A percentile compares a stretch with the other conserved stretches of the same genome.
Evolutionary conservation across 2,888 invertebrate genomes (phyloP).

Genomic region (Cryptocheilus praepositus): DNA sequence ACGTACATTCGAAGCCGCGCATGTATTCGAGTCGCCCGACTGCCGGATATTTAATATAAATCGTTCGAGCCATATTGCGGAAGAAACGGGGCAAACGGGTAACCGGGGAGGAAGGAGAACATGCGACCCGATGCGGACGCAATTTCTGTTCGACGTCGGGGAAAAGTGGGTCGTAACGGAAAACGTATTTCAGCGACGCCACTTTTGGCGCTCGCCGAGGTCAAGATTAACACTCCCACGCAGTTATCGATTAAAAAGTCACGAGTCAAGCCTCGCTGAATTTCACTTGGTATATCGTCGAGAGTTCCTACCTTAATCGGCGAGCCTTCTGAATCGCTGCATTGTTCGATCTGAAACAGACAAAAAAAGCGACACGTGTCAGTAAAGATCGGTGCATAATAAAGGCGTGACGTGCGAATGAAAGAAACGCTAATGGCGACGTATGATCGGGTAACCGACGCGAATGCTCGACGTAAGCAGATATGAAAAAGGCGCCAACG

Average conservation of each 20-base stretch:
- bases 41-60: slow-evolving; percentile 49
- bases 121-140: slow-evolving; percentile 1
- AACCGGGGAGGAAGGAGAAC: background rate
- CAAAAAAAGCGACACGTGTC: background rate
- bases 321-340: slow-evolving; percentile 44
- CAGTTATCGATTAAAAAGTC: slow-evolving; percentile 10
- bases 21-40: slow-evolving; percentile 21
- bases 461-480: too few relatives aligned
- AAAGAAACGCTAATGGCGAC: too few relatives aligned
- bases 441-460: too few relatives aligned
- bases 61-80: slow-evolving; percentile 16
- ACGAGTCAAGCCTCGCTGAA: too few relatives aligned
- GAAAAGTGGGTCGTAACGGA: slow-evolving; percentile 29
- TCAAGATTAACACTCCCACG: slow-evolving; percentile 13
- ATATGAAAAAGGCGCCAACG: too few relatives aligned
- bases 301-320: slow-evolving; percentile 49
- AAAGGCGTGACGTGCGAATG: too few relatives aligned
- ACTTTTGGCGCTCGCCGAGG: slow-evolving; percentile 10
- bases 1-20: background rate
- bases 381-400: too few relatives aligned
- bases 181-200: slow-evolving; percentile 10
- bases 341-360: slow-evolving; percentile 53
- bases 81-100: slow-evolving; percentile 7
- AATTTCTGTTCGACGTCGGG: slow-evolving; percentile 26
- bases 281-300: background rate